phyloP scores from a whole-genome alignment of 2,113 vertebrate species.

The Vimba vimba region DNA sequence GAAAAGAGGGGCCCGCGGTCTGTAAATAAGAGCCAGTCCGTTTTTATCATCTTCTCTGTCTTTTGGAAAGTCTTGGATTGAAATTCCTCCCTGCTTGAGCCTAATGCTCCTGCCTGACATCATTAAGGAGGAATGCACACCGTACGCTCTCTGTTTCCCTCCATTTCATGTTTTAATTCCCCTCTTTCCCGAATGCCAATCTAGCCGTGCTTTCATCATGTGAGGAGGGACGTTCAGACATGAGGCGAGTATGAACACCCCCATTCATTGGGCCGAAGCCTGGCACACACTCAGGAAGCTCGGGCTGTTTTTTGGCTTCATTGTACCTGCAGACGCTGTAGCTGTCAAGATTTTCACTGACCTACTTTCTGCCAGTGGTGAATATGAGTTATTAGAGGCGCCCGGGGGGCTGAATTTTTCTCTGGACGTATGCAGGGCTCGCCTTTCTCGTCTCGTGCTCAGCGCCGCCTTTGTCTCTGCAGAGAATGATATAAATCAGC shows the following conservation, averaged over 20 bases:
- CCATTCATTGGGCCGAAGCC: constrained; percentile 26
- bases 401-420: constrained; percentile 57
- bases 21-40: constrained; percentile 59
- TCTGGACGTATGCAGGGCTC: constrained; percentile 57
- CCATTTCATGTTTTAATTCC: constrained; percentile 68
- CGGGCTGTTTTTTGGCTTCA: constrained; percentile 40
- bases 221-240: constrained; percentile 54
- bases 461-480: constrained; percentile 66
- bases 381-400: constrained; percentile 67
- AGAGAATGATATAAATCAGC: constrained; percentile 66
- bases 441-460: constrained; percentile 69
- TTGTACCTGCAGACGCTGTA: constrained; percentile 37
- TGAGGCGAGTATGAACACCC: constrained; percentile 50
- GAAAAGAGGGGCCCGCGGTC: constrained; percentile 14
- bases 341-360: constrained; percentile 64
- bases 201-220: constrained; percentile 56
- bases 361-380: constrained; percentile 69
- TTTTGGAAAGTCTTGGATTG: constrained; percentile 58
- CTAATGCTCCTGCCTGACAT: constrained; percentile 65
- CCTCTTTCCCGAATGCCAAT: constrained; percentile 62
- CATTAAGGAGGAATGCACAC: constrained; percentile 68
- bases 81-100: constrained; percentile 61
- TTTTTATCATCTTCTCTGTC: constrained; percentile 60
- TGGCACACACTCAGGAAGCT: constrained; percentile 48
- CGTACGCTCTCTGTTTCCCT: constrained; percentile 46